Percentiles rank a stretch among this genome's conserved stretches.
phyloP scores from a whole-genome alignment of 2,888 invertebrate species.

The Tolmerus cingulatus region DNA sequence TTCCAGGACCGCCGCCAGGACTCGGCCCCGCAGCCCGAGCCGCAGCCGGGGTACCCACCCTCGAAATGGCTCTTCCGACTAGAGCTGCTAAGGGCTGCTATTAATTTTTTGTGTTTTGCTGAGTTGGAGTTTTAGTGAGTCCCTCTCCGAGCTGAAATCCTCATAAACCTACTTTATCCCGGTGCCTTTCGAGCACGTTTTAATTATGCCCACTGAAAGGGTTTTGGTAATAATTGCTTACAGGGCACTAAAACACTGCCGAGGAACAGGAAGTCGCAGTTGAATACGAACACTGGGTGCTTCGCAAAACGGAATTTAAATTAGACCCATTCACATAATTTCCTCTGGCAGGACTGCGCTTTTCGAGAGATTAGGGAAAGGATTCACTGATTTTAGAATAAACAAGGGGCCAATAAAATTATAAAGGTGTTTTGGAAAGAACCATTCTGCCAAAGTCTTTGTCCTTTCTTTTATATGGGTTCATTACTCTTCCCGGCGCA shows the following conservation, averaged over 20 bases:
- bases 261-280: neutral
- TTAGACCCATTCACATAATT: neutral
- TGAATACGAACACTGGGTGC: neutral
- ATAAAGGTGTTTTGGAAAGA: neutral
- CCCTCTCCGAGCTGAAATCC: constrained; percentile 14
- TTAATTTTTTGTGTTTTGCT: constrained; percentile 34
- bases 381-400: neutral
- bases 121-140: constrained; percentile 30
- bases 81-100: constrained; percentile 23
- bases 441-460: neutral
- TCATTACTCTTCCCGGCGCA: neutral
- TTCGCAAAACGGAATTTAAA: neutral
- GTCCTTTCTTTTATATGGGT: neutral
- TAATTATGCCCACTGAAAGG: constrained; percentile 34
- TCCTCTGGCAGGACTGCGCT: neutral
- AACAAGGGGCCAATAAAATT: neutral
- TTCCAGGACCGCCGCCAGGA: neutral
- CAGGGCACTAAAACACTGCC: constrained; percentile 23
- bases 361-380: neutral
- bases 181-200: constrained; percentile 35
- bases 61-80: neutral
- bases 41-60: neutral
- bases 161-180: constrained; percentile 34
- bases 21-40: neutral
- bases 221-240: constrained; percentile 34